Evolutionary conservation across 2,888 invertebrate species (phyloP), one percentile per base, ranked within the genome.

Genomic region (Empis livida): DNA sequence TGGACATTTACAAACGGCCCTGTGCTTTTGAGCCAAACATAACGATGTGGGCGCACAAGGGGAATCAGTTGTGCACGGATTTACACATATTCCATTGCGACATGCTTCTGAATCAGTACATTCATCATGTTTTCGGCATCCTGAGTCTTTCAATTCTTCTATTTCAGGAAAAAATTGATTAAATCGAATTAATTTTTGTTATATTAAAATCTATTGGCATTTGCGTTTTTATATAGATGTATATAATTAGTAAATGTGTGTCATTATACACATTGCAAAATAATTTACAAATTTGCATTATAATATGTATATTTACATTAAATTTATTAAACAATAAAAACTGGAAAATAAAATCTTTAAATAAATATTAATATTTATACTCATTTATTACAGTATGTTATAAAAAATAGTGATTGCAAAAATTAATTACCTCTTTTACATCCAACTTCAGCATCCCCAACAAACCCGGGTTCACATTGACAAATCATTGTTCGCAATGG

Each of bases 401-500:
- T 8, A 27, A 27, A 27, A 27, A 27, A 27, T 5, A 27, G 9
- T n/a, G n/a, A n/a, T n/a, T n/a, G n/a, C n/a, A n/a, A n/a, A n/a
- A n/a, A n/a, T n/a, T n/a, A n/a, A n/a, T 73, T 77, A 90, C 91
- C 84, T 72, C 76, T 78, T 61, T 75, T 78, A 65, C 92, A 93
- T 66, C 85, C 82, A 52, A 83, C 77, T 56, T 90, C 86, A 10
- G 92, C 90, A 66, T 92, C 89, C 54, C 92, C 92, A 55, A 83
- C 76, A 58, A 80, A 84, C 51, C 89, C 89, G 50, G 80, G 80
- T 51, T 84, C 76, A 62, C 92, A 93, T 61, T 85, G 80, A 64
- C 92, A 92, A 49, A 87, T 80, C 79, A 92, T 86, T 9, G 90
- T 89, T 56, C 91, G 78, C 69, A 89, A 76, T 8, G 92, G 92